phyloP scores from a whole-genome alignment of 1,140 invertebrate species.

The Delia radicum region DNA sequence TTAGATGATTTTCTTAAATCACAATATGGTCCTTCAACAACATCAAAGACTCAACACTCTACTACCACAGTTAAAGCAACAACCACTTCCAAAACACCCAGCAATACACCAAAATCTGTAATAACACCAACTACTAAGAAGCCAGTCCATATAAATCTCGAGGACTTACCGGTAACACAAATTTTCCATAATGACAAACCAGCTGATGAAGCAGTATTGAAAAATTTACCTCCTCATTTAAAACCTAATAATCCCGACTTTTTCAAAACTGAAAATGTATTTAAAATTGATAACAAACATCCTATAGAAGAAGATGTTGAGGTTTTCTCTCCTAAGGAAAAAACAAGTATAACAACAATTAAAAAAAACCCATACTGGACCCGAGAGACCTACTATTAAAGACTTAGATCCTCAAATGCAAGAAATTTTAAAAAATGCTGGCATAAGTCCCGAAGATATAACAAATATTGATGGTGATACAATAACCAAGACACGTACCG shows the following conservation, averaged over 20 bases:
- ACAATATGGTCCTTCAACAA: background rate
- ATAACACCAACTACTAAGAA: background rate
- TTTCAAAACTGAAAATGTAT: background rate
- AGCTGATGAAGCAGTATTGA: background rate
- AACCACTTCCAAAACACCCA: background rate
- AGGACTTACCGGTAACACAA: slow-evolving; percentile 26
- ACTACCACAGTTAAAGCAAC: background rate
- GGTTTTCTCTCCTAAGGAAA: background rate
- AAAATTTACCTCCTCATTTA: background rate
- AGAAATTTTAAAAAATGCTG: slow-evolving; percentile 28
- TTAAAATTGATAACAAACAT: slow-evolving; percentile 20
- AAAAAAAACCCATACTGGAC: background rate
- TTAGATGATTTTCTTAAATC: slow-evolving; percentile 30
- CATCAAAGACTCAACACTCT: background rate
- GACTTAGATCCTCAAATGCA: slow-evolving; percentile 28
- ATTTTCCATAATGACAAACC: slow-evolving; percentile 15
- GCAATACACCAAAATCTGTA: background rate
- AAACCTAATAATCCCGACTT: background rate
- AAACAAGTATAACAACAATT: background rate
- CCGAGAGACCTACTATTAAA: background rate
- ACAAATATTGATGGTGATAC: slow-evolving; percentile 20
- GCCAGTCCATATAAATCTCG: slow-evolving; percentile 24
- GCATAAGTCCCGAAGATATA: slow-evolving; percentile 36
- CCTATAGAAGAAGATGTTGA: background rate
- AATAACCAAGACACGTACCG: slow-evolving; percentile 17